Evolutionary conservation across 2,797 vertebrate species (phyloP).

Genomic region (Anas bahamensis): DNA sequence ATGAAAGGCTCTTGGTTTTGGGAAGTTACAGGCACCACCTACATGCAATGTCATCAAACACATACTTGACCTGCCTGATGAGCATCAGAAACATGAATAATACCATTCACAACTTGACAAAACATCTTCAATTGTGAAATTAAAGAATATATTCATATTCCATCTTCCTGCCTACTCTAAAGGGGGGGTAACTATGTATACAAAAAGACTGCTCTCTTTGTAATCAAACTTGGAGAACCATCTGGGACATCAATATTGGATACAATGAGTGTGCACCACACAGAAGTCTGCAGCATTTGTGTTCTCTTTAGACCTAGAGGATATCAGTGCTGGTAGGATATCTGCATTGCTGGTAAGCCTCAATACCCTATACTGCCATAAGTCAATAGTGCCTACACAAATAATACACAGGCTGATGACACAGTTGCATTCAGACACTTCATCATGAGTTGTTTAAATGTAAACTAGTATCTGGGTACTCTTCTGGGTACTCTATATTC

Average conservation of each 20-base stretch:
- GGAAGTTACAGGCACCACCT: neutral
- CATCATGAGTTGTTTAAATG: neutral
- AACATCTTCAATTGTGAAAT: neutral
- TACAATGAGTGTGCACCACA: neutral
- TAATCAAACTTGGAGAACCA: neutral
- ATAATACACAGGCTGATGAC: neutral
- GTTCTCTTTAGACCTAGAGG: neutral
- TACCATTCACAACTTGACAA: neutral
- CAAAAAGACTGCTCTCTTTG: neutral
- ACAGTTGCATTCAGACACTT: neutral
- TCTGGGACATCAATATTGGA: neutral
- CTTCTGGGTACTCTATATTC: neutral
- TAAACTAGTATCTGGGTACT: neutral
- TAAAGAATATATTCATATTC: neutral
- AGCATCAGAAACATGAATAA: neutral
- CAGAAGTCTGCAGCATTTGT: neutral
- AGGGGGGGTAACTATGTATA: neutral
- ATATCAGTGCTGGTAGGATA: neutral
- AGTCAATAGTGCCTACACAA: neutral
- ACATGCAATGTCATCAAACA: fast-evolving
- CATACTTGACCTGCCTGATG: neutral
- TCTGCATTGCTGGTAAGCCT: neutral
- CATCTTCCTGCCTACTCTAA: neutral
- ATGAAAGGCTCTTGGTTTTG: neutral
- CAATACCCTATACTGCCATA: neutral